Percentiles rank a stretch among this genome's conserved stretches.
Evolutionary conservation across 2,113 vertebrate genomes (phyloP).

Genomic region (Eulemur rufifrons): DNA sequence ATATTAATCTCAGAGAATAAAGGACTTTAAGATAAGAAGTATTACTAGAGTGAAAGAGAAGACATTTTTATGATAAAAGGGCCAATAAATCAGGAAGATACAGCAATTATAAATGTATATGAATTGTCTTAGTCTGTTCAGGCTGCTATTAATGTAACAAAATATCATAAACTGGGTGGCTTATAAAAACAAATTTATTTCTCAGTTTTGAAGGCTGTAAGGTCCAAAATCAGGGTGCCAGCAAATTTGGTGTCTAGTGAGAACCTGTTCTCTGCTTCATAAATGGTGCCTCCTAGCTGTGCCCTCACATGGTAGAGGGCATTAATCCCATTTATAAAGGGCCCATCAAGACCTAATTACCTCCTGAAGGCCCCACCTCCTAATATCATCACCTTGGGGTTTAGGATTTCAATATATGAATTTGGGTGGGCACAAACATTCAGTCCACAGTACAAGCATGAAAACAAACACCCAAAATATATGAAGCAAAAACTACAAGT

Average conservation of each 20-base stretch:
- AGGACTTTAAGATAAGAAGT: not conserved
- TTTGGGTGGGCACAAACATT: not conserved
- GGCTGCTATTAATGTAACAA: not conserved
- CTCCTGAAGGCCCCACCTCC: not conserved
- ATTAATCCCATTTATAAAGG: not conserved
- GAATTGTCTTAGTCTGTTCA: not conserved
- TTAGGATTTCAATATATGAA: not conserved
- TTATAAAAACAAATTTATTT: not conserved
- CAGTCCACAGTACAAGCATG: not conserved
- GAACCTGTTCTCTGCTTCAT: not conserved
- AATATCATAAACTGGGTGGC: not conserved
- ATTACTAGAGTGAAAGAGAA: not conserved
- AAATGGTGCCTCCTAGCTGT: not conserved
- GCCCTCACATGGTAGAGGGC: not conserved
- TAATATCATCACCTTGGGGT: not conserved
- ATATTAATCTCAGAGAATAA: not conserved
- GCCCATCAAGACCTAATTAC: not conserved
- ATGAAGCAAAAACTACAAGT: not conserved
- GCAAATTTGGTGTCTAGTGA: not conserved
- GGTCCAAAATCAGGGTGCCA: not conserved
- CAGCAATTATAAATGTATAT: not conserved
- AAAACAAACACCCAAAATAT: not conserved
- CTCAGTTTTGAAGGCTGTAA: not conserved
- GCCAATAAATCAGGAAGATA: not conserved
- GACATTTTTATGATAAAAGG: not conserved